Evolutionary conservation across 1,140 invertebrate species (phyloP), one percentile per base, ranked within the genome.

Genomic region (Condylostylus longicornis): DNA sequence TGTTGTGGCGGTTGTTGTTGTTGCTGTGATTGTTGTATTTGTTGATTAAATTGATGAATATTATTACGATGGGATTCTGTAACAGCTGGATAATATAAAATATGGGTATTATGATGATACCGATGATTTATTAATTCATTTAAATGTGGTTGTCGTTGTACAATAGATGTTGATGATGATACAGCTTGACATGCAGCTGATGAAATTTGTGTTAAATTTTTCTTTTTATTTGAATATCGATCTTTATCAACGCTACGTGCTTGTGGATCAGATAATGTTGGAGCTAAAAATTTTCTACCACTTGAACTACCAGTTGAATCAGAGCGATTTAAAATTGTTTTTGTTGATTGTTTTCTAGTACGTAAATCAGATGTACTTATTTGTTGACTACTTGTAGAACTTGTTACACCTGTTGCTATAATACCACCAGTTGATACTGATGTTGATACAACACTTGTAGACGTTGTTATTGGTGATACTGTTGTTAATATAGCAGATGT

Each of bases 181-280:
- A 19, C 28, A 10, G 44, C 35, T 43, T 12, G 38, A 44, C 43
- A 1, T 38, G 44, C 35, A 0, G 41, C 37, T 5, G 46, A 15
- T 27, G 37, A 22, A 33, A 46, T 45, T 3, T 50, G 53, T 28
- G 53, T 56, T 18, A 54, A 57, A 23, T 52, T 52, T 44, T 61
- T 61, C 25, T 61, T 61, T 3, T 56, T 38, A 32, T 56, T 54
- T 31, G 51, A 52, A 20, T 46, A 35, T 13, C 56, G 46, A 40
- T 61, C 57, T 55, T 88, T 88, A 34, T 82, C 80, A n/a, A n/a
- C n/a, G 8, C 74, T 68, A 25, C 81, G 64, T 17, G 78, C 70
- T 33, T 81, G 76, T 17, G 82, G 82, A 66, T 90, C 86, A 29
- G 84, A 89, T 28, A 89, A 60, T 0, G 85, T 87, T 17, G 88